Conservation (phyloP, 2,888 invertebrate species). For the Acanthosepion pharaonis region DNA sequence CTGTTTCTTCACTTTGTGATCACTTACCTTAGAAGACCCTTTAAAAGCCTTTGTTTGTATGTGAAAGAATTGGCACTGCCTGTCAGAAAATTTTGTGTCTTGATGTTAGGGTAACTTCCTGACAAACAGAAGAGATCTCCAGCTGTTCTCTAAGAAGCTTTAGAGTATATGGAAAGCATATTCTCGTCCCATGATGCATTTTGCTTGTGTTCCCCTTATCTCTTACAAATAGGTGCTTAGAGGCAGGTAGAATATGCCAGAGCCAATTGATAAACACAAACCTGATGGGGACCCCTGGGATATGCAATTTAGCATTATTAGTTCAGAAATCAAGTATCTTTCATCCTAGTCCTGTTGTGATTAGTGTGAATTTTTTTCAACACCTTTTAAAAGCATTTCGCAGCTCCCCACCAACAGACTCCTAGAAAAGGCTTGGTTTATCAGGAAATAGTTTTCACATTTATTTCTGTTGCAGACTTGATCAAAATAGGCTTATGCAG, state of each 20-base stretch:
- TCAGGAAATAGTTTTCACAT: slow-evolving; percentile 37
- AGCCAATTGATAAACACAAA: slow-evolving; percentile 18
- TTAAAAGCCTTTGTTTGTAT: slow-evolving; percentile 45
- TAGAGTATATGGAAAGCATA: not conserved
- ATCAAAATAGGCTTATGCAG: slow-evolving; percentile 37
- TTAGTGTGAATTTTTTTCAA: slow-evolving; percentile 15
- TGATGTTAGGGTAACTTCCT: slow-evolving; percentile 37
- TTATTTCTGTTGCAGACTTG: slow-evolving; percentile 35
- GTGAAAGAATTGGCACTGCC: slow-evolving; percentile 42
- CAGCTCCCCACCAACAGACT: not conserved
- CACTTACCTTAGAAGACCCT: slow-evolving; percentile 36
- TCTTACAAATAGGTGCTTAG: slow-evolving; percentile 12
- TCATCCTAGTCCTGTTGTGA: slow-evolving; percentile 39
- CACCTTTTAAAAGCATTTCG: not conserved
- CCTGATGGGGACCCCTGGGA: slow-evolving; percentile 42
- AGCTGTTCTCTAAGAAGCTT: not conserved
- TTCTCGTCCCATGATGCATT: not conserved
- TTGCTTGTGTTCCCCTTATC: not conserved
- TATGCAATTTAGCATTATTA: slow-evolving; percentile 42
- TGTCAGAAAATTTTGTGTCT: slow-evolving; percentile 46
- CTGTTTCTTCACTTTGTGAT: not conserved
- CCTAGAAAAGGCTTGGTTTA: not conserved
- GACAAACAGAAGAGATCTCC: slow-evolving; percentile 35
- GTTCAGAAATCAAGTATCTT: slow-evolving; percentile 36
- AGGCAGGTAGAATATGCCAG: slow-evolving; percentile 45